A percentile compares a stretch with the other conserved stretches of the same genome.
Evolutionary conservation across 2,113 vertebrate genomes (phyloP).

Genomic region (Eclectus roratus): DNA sequence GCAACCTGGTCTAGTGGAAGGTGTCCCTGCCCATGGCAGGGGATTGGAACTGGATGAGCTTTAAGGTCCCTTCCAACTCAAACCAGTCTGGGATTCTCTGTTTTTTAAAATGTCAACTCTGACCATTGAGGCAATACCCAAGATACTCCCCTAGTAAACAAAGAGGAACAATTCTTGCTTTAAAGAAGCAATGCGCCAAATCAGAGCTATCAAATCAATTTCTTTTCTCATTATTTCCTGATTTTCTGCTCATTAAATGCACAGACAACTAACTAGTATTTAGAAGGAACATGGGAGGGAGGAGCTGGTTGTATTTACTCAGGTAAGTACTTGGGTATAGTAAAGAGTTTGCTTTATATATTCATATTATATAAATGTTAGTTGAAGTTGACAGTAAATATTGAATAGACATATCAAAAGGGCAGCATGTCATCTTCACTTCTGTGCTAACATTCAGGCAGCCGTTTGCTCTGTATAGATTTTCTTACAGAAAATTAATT

Average conservation of each 20-base stretch:
- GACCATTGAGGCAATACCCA: background rate
- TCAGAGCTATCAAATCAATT: constrained; percentile 17
- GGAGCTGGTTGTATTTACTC: constrained; percentile 39
- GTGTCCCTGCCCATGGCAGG: background rate
- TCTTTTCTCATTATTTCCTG: constrained; percentile 21
- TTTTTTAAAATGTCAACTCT: background rate
- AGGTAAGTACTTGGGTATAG: constrained; percentile 2
- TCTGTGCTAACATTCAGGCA: background rate
- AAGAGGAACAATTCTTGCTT: constrained; percentile 19
- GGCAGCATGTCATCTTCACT: background rate
- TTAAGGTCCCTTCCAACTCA: background rate
- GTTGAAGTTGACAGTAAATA: constrained; percentile 59
- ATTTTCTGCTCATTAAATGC: constrained; percentile 7
- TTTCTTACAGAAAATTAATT: constrained; percentile 29
- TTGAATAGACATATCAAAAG: constrained; percentile 48
- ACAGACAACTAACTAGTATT: background rate
- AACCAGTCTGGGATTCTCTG: background rate
- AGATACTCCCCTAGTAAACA: constrained; percentile 4
- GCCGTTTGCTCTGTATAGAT: background rate
- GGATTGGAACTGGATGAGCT: background rate
- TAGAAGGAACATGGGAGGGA: background rate
- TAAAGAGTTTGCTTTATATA: constrained; percentile 59
- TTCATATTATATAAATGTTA: constrained; percentile 53
- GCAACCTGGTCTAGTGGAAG: background rate
- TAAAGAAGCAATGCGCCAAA: constrained; percentile 6